phyloP scores from a whole-genome alignment of 2,888 invertebrate genomes.

The Idaea aversata region DNA sequence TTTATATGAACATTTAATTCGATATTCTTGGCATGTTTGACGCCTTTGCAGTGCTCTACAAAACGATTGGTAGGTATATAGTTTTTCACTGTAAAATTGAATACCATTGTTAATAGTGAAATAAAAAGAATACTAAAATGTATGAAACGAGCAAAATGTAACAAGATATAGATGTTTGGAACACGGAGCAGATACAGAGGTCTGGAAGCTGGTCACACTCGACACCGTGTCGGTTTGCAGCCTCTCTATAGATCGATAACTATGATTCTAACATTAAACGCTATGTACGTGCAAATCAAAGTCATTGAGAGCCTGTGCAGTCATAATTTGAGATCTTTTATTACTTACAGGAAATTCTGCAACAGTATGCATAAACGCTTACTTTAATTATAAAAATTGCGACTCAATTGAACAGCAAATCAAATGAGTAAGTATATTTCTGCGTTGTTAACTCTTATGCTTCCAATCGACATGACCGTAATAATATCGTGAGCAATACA shows the following conservation, averaged over 20 bases:
- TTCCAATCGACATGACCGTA: background rate
- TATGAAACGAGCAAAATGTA: conserved; percentile 40
- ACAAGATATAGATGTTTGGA: no score
- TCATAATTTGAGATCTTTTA: background rate
- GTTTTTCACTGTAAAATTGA: no score
- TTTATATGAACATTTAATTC: conserved; percentile 6
- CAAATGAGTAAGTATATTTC: background rate
- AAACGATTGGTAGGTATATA: no score
- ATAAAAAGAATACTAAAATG: background rate
- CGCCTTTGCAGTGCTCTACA: background rate
- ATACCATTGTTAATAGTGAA: background rate
- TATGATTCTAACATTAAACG: conserved; percentile 46
- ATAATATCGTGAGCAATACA: conserved; percentile 11
- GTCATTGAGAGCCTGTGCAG: conserved; percentile 15
- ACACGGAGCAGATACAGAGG: conserved; percentile 41
- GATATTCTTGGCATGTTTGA: conserved; percentile 1
- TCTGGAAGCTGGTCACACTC: conserved; percentile 47
- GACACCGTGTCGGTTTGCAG: conserved; percentile 58
- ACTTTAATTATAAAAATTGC: background rate
- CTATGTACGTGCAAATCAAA: conserved; percentile 11
- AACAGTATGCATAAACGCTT: background rate
- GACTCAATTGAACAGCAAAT: background rate
- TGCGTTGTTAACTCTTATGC: background rate
- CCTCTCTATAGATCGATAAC: conserved; percentile 58
- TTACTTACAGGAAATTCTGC: background rate